phyloP scores from a whole-genome alignment of 2,888 invertebrate genomes.

The Drosophila birchii region DNA sequence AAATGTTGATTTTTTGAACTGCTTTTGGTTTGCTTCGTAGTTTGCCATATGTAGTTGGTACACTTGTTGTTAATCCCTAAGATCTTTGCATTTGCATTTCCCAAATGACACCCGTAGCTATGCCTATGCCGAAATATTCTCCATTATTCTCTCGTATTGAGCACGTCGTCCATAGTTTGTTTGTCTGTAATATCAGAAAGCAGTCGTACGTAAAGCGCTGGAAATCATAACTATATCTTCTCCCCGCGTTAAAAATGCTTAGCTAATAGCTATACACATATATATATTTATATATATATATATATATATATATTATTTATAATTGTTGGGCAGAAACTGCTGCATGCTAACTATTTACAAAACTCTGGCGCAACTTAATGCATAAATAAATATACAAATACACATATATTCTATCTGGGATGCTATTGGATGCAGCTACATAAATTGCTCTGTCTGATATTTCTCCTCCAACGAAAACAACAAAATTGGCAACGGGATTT shows the following conservation, averaged over 20 bases:
- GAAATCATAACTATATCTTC: constrained; percentile 25
- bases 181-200: constrained; percentile 63
- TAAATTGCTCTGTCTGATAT: constrained; percentile 38
- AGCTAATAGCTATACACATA: constrained; percentile 61
- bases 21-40: constrained; percentile 80
- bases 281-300: background rate
- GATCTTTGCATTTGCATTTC: constrained; percentile 35
- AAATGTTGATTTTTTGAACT: constrained; percentile 77
- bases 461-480: constrained; percentile 27
- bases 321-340: constrained; percentile 31
- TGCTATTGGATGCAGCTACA: constrained; percentile 18
- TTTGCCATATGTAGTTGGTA: constrained; percentile 52
- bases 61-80: constrained; percentile 47
- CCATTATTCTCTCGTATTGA: constrained; percentile 56
- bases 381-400: constrained; percentile 25
- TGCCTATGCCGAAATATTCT: constrained; percentile 46
- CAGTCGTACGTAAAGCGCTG: constrained; percentile 58
- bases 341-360: constrained; percentile 45
- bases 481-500: constrained; percentile 72
- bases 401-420: constrained; percentile 21
- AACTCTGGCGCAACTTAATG: constrained; percentile 14
- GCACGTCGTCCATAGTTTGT: constrained; percentile 57
- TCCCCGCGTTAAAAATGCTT: constrained; percentile 58
- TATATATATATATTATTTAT: constrained; percentile 22
- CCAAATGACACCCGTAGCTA: constrained; percentile 62